Base-by-base conservation (phyloP, 2,113 vertebrate genomes). In the Poeciliopsis prolifica region DNA sequence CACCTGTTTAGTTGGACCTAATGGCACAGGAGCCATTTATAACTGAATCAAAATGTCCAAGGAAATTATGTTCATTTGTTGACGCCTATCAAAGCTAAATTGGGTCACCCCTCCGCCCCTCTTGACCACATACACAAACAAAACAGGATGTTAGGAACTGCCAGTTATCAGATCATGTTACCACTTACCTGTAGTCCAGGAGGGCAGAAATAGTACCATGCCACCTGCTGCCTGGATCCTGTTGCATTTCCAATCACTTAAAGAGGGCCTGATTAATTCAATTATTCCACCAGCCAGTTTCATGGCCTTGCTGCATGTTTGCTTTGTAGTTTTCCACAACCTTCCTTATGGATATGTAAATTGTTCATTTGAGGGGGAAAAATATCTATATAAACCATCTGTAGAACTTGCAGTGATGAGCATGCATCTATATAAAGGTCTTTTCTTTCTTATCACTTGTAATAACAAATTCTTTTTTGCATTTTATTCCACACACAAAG, bases 161-260 rank as follows among this genome's bases (percentile, higher is more conserved):
- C 89, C 89, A 92, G 93, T 94, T 91, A 92, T 93, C 90, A 88
- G 92, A 86, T 95, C 94, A 83, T 78, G 79, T 95, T 94, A 92
- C 93, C 89, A 85, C 91, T 93, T 92, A 93, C 91, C 93, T 94
- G 91, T 85, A 72, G 91, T 92, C 91, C 83, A 71, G 72, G 77
- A 75, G 85, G 68, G 79, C 88, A 91, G 88, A 92, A 90, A 89
- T 88, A 88, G 89, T 85, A 83, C 86, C 73, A 69, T 78, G 87
- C 93, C 94, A 95, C 93, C 94, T 95, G 94, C 90, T 85, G 87
- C 87, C 88, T 70, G 84, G 93, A 93, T 94, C 93, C 87, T 87
- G 90, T 95, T 95, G 87, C 92, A 84, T 92, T 93, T 93, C 92
- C 91, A 94, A 94, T 93, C 91, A 91, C 92, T 93, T 93, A 92